These are phyloP conservation scores for Actias luna DNA, from an alignment of 2,888 invertebrate species.

Conservation along the genomic window DNA sequence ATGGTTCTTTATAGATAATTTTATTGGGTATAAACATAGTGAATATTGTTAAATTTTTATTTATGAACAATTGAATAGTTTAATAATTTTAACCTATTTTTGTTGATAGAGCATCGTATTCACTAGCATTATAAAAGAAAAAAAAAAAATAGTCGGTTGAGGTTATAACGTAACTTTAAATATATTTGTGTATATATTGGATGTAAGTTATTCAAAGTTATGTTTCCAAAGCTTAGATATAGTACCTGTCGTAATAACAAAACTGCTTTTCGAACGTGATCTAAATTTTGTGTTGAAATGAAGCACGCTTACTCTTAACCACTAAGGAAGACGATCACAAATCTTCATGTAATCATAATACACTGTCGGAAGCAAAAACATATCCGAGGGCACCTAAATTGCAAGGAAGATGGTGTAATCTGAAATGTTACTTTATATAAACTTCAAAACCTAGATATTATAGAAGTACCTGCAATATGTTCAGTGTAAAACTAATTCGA, in stretches of 20 bases:
- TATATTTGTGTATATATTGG: background rate
- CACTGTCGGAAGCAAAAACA: conserved; percentile 15
- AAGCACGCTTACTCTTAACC: background rate
- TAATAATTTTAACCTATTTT: no score
- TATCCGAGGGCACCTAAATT: conserved; percentile 15
- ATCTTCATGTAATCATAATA: conserved; percentile 16
- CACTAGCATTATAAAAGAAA: no score
- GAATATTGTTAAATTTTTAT: background rate
- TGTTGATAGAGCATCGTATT: no score
- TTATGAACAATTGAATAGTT: background rate
- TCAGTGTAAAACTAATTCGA: conserved; percentile 30
- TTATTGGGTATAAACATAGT: background rate
- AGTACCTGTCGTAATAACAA: background rate
- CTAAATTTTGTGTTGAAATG: background rate
- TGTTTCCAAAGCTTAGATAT: background rate
- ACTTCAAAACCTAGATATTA: conserved; percentile 9
- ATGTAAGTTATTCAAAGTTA: background rate
- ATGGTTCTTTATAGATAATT: conserved; percentile 1
- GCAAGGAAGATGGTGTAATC: conserved; percentile 19
- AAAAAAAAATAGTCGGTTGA: no score
- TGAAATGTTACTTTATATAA: conserved; percentile 24
- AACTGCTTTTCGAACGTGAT: background rate
- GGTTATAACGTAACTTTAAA: background rate
- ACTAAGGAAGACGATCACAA: conserved; percentile 1
- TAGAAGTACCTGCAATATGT: conserved; percentile 35